These are phyloP conservation scores for Apamea epomidion DNA, from an alignment of 2,888 invertebrate genomes.

Conservation along the genomic window DNA sequence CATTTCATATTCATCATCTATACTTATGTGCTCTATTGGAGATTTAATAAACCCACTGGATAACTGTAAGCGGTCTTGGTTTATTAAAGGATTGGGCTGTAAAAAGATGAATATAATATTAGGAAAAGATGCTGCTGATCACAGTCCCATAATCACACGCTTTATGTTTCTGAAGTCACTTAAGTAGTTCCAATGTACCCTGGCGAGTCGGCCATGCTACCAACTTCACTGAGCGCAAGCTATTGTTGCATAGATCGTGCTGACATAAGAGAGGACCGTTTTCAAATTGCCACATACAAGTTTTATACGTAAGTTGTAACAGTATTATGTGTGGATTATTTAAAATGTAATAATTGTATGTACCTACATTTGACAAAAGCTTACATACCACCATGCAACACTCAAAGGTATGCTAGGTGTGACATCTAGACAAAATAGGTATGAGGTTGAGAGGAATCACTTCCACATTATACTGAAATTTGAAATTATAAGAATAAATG, in stretches of 20 bases:
- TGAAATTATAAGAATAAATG: background rate
- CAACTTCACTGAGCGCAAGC: background rate
- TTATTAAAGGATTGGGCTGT: no score
- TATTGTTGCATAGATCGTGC: no score
- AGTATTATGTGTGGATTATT: background rate
- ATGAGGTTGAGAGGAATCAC: background rate
- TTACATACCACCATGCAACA: background rate
- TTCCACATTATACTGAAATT: background rate
- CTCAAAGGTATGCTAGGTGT: rapidly evolving
- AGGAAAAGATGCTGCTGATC: no score
- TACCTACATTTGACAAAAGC: background rate
- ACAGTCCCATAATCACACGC: no score
- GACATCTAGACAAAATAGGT: background rate
- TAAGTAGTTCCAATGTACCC: background rate
- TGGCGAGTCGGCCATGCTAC: no score
- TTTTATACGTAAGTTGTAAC: background rate
- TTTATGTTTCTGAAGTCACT: background rate
- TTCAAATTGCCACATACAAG: no score
- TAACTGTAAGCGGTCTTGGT: no score
- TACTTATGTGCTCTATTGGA: no score
- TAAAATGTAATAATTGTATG: background rate
- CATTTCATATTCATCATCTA: no score
- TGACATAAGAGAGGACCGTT: no score
- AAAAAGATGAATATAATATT: no score
- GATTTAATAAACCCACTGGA: no score